Conservation (phyloP, 2,797 vertebrate genomes). For the Muscicapa striata region DNA sequence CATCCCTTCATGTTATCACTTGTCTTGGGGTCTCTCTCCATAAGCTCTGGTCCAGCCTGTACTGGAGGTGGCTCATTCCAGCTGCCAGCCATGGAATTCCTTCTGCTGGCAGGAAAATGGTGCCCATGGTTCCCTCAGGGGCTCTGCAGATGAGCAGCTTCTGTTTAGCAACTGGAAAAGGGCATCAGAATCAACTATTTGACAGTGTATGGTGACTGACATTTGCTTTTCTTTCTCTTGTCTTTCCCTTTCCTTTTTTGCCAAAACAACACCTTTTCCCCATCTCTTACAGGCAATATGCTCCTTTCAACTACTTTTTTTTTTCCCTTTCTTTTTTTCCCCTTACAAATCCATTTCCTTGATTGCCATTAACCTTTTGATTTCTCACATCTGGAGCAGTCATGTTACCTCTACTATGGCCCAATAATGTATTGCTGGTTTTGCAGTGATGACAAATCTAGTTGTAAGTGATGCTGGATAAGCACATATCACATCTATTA, state of each 20-base stretch:
- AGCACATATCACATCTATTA: not conserved
- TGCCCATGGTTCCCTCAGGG: not conserved
- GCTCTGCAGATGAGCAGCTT: not conserved
- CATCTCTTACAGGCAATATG: not conserved
- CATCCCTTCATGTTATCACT: not conserved
- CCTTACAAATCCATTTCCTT: not conserved
- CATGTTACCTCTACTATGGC: not conserved
- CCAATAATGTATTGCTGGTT: not conserved
- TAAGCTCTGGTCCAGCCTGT: not conserved
- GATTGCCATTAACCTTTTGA: not conserved
- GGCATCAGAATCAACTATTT: not conserved
- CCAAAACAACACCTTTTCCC: not conserved
- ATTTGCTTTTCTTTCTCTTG: not conserved
- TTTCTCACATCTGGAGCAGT: not conserved
- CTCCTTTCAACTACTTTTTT: not conserved
- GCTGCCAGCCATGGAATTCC: not conserved
- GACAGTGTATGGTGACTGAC: not conserved
- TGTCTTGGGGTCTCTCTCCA: not conserved
- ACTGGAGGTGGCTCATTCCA: not conserved
- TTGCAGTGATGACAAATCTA: not conserved
- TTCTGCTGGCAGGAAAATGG: not conserved
- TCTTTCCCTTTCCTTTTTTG: not conserved
- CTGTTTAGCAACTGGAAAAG: not conserved
- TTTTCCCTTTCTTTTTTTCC: accelerated
- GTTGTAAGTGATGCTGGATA: not conserved